Evolutionary conservation across 2,797 vertebrate genomes (phyloP).

Genomic region (Harpagifer antarcticus): DNA sequence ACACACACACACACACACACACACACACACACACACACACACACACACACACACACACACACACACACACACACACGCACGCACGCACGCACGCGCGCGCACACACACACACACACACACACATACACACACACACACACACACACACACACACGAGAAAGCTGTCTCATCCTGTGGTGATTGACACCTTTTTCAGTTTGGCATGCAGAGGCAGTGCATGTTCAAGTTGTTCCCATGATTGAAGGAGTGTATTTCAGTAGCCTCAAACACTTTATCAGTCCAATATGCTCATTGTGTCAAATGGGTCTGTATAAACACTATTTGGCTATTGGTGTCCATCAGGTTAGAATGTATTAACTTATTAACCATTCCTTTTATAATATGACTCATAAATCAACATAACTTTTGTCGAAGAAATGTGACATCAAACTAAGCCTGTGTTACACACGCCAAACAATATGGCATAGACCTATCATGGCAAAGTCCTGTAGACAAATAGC

Average conservation of each 20-base stretch:
- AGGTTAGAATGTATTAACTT: not conserved
- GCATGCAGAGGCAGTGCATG: not conserved
- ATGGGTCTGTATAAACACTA: not conserved
- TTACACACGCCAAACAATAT: too few relatives aligned
- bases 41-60: fast-evolving
- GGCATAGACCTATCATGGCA: too few relatives aligned
- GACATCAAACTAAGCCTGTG: not conserved
- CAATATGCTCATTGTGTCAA: slow-evolving; percentile 5
- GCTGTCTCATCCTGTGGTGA: not conserved
- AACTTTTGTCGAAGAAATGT: not conserved
- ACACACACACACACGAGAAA: too few relatives aligned
- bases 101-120: too few relatives aligned
- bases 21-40: fast-evolving
- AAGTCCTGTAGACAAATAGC: too few relatives aligned
- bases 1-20: fast-evolving
- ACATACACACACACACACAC: too few relatives aligned
- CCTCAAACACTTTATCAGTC: not conserved
- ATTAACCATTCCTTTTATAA: not conserved
- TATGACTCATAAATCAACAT: not conserved
- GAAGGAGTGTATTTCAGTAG: not conserved
- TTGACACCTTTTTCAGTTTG: slow-evolving; percentile 22
- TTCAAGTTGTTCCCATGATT: not conserved
- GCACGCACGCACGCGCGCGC: too few relatives aligned
- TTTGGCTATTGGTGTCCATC: fast-evolving
- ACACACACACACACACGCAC: too few relatives aligned